Conservation (phyloP, 2,113 vertebrate species). For the Aegotheles bennettii region DNA sequence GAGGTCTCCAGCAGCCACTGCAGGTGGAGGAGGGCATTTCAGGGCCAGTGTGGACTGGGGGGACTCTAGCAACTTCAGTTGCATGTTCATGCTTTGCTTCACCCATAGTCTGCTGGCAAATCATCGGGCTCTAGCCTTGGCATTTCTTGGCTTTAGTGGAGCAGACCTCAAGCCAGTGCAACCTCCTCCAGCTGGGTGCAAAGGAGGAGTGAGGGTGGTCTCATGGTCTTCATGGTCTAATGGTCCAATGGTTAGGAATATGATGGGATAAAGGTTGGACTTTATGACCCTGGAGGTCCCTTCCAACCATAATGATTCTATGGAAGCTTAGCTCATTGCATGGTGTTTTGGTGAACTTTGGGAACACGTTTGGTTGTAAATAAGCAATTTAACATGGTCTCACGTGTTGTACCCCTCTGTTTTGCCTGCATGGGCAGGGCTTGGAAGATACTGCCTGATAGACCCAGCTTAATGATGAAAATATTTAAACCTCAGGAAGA, state of each 20-base stretch:
- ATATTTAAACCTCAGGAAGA: neutral
- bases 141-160: neutral
- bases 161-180: neutral
- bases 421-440: neutral
- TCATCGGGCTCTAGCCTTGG: neutral
- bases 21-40: neutral
- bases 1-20: neutral
- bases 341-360: neutral
- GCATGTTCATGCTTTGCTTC: neutral
- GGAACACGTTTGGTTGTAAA: neutral
- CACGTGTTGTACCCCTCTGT: no score
- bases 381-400: neutral
- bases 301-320: no score
- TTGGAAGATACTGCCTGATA: neutral
- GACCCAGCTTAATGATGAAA: neutral
- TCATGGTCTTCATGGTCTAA: no score
- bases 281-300: no score
- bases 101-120: neutral
- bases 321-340: neutral
- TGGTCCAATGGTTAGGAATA: no score
- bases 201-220: rapidly evolving
- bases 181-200: neutral
- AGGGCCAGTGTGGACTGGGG: neutral
- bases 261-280: no score
- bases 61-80: neutral